These are phyloP conservation scores for Campaea margaritaria DNA, from an alignment of 2,888 invertebrate species.

Conservation along the genomic window DNA sequence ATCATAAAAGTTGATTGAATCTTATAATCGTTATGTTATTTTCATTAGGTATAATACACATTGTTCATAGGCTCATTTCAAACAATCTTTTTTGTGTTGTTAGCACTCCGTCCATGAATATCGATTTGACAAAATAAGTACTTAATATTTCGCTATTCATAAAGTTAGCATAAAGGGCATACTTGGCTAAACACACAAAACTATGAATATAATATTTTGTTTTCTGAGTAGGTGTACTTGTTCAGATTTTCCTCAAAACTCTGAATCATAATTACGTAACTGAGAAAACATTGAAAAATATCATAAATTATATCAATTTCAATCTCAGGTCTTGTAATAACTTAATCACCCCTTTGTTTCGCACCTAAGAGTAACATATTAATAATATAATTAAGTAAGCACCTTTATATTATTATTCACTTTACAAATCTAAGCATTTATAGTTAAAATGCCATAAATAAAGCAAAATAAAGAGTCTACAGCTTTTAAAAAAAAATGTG, in stretches of 20 bases:
- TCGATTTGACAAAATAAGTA: constrained; percentile 74
- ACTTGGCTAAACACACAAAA: not conserved
- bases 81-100: constrained; percentile 53
- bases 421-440: constrained; percentile 60
- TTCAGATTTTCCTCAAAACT: no score
- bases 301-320: no score
- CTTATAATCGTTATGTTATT: constrained; percentile 1
- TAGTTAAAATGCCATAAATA: constrained; percentile 56
- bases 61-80: constrained; percentile 36
- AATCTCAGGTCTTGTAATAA: no score
- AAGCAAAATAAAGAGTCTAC: constrained; percentile 44
- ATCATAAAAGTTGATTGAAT: not conserved
- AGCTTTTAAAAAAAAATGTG: constrained; percentile 55
- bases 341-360: not conserved
- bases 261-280: no score
- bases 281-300: not conserved
- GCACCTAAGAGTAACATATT: constrained; percentile 5
- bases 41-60: constrained; percentile 14
- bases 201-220: not conserved
- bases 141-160: constrained; percentile 66
- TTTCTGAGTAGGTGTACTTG: no score
- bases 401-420: constrained; percentile 43
- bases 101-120: constrained; percentile 78
- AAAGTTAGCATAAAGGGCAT: constrained; percentile 7
- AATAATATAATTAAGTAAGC: constrained; percentile 9